A percentile compares a stretch with the other conserved stretches of the same genome.
These are phyloP conservation scores for Pipa parva DNA, from an alignment of 2,113 vertebrate species.

Conservation along the genomic window DNA sequence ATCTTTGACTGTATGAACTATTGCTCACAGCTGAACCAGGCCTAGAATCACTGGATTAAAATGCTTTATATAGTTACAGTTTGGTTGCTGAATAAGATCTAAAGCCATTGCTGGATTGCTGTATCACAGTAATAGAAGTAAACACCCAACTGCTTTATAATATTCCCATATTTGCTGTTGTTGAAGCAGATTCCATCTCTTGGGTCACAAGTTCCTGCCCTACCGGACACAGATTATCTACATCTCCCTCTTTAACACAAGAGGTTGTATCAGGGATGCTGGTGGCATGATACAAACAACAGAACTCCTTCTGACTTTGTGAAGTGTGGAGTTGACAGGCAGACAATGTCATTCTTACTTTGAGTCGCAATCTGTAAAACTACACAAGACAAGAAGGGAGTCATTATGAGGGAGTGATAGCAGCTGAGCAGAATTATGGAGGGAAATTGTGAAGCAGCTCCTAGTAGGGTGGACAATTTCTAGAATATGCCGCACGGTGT, in stretches of 20 bases:
- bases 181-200: slow-evolving; percentile 43
- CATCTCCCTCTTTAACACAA: slow-evolving; percentile 45
- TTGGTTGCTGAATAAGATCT: too few relatives aligned
- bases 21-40: too few relatives aligned
- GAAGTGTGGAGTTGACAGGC: slow-evolving; percentile 69
- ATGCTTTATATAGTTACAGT: too few relatives aligned
- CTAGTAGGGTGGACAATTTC: not conserved
- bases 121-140: not conserved
- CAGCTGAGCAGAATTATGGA: slow-evolving; percentile 38
- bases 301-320: slow-evolving; percentile 53
- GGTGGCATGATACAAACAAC: slow-evolving; percentile 61
- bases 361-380: slow-evolving; percentile 60
- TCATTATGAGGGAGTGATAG: slow-evolving; percentile 26
- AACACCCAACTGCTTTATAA: not conserved
- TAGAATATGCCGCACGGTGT: not conserved
- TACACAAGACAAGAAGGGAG: slow-evolving; percentile 46
- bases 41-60: too few relatives aligned
- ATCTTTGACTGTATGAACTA: too few relatives aligned
- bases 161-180: not conserved
- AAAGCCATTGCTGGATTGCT: too few relatives aligned
- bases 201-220: slow-evolving; percentile 46
- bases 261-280: slow-evolving; percentile 54
- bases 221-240: slow-evolving; percentile 47
- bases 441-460: not conserved
- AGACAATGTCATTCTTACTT: slow-evolving; percentile 57